Evolutionary conservation across 2,888 invertebrate genomes (phyloP).

Genomic region (Emmelina monodactyla): DNA sequence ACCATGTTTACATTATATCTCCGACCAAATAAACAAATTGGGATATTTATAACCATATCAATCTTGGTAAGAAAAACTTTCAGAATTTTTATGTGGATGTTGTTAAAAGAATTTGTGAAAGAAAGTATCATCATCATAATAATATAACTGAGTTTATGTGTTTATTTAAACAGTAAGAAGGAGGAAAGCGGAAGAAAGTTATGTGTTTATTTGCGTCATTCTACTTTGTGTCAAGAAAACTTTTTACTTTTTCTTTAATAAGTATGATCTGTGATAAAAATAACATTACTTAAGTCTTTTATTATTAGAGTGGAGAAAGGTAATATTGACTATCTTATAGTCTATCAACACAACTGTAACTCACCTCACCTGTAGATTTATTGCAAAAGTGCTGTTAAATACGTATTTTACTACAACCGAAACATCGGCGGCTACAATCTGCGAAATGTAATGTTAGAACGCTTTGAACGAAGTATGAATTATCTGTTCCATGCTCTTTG

Average conservation of each 20-base stretch:
- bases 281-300: too few species aligned
- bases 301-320: too few species aligned
- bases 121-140: too few species aligned
- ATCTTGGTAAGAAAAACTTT: not conserved
- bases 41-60: not conserved
- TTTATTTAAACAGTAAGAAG: too few species aligned
- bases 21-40: too few species aligned
- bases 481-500: slow-evolving; percentile 19
- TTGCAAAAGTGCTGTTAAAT: slow-evolving; percentile 54
- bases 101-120: too few species aligned
- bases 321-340: slow-evolving; percentile 57
- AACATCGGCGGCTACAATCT: slow-evolving; percentile 43
- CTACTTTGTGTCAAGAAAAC: too few species aligned
- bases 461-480: slow-evolving; percentile 36
- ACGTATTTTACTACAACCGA: slow-evolving; percentile 29
- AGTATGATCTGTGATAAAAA: too few species aligned
- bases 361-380: slow-evolving; percentile 50
- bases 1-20: slow-evolving; percentile 25
- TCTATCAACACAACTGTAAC: slow-evolving; percentile 50
- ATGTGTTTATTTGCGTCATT: too few species aligned
- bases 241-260: too few species aligned
- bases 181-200: too few species aligned
- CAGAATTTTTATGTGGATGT: not conserved
- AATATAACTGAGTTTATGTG: too few species aligned
- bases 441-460: slow-evolving; percentile 47